phyloP scores from a whole-genome alignment of 2,797 vertebrate genomes.

The Hozukius guyotensis region DNA sequence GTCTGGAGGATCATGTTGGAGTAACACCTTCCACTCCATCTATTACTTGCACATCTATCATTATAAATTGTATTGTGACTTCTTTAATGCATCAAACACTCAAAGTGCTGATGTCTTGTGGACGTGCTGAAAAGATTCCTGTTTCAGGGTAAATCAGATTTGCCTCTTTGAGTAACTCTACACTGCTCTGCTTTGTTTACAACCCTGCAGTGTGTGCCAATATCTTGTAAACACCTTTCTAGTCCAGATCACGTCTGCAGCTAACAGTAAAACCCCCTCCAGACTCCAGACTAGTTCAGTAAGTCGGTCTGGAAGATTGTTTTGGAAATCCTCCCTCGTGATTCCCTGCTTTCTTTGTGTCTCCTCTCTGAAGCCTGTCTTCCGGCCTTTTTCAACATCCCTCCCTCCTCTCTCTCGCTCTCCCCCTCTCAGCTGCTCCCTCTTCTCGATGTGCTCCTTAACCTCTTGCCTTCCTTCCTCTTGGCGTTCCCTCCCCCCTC shows the following conservation, averaged over 20 bases:
- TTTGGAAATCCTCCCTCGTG: constrained; percentile 69
- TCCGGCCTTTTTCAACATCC: constrained; percentile 60
- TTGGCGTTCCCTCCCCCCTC: constrained; percentile 26
- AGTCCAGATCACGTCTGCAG: constrained; percentile 43
- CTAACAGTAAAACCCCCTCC: constrained; percentile 47
- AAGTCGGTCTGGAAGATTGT: constrained; percentile 60
- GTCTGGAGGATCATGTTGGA: no score
- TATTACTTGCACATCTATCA: neutral
- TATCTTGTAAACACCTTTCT: constrained; percentile 31
- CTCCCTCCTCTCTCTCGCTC: neutral
- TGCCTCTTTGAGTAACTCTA: neutral
- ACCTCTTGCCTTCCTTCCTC: constrained; percentile 68
- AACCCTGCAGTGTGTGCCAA: neutral
- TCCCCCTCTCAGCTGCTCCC: constrained; percentile 60
- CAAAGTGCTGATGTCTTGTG: neutral
- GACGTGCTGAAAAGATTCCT: neutral
- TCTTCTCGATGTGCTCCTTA: constrained; percentile 48
- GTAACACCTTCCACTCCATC: no score
- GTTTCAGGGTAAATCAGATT: neutral
- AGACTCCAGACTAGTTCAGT: constrained; percentile 50
- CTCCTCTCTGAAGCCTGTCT: constrained; percentile 69
- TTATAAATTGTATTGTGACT: neutral
- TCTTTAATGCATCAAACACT: neutral
- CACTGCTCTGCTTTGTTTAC: constrained; percentile 15
- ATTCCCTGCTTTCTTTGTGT: constrained; percentile 71